A percentile compares a stretch with the other conserved stretches of the same genome.
Conservation (phyloP, 2,888 invertebrate species). For the Drosophila sordidula region DNA sequence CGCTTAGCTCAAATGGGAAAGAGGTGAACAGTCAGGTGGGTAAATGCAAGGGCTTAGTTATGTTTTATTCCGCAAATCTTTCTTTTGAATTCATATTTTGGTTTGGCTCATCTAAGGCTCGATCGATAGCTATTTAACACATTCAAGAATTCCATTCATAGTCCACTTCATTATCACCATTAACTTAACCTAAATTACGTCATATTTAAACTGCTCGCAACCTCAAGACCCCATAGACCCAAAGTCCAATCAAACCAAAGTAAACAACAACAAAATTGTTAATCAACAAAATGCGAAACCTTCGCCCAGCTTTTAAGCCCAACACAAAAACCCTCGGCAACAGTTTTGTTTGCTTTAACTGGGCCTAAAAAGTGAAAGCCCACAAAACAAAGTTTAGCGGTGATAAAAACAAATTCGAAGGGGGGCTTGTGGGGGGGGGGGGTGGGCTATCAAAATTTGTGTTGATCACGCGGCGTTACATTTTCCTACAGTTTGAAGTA, state of each 20-base stretch:
- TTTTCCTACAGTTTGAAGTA: constrained; percentile 30
- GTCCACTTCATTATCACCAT: background rate
- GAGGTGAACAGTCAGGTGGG: no score
- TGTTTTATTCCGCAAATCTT: background rate
- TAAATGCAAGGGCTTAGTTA: no score
- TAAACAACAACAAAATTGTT: constrained; percentile 35
- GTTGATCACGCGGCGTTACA: constrained; percentile 40
- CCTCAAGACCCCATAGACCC: background rate
- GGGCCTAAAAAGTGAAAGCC: constrained; percentile 71
- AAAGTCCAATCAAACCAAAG: constrained; percentile 27
- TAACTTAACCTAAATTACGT: constrained; percentile 23
- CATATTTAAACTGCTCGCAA: constrained; percentile 9
- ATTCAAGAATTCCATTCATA: constrained; percentile 1
- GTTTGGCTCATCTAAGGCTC: background rate
- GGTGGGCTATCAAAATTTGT: constrained; percentile 15
- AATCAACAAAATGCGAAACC: constrained; percentile 38
- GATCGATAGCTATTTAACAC: background rate
- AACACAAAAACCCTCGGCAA: constrained; percentile 25
- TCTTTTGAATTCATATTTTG: background rate
- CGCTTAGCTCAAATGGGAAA: background rate
- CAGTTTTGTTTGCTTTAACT: constrained; percentile 49
- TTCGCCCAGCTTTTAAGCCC: constrained; percentile 26
- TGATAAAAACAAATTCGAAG: constrained; percentile 37
- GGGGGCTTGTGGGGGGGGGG: constrained; percentile 10
- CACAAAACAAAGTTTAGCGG: constrained; percentile 32